These are phyloP conservation scores for Serranus cabrilla DNA, from an alignment of 2,797 vertebrate species.

Conservation along the genomic window DNA sequence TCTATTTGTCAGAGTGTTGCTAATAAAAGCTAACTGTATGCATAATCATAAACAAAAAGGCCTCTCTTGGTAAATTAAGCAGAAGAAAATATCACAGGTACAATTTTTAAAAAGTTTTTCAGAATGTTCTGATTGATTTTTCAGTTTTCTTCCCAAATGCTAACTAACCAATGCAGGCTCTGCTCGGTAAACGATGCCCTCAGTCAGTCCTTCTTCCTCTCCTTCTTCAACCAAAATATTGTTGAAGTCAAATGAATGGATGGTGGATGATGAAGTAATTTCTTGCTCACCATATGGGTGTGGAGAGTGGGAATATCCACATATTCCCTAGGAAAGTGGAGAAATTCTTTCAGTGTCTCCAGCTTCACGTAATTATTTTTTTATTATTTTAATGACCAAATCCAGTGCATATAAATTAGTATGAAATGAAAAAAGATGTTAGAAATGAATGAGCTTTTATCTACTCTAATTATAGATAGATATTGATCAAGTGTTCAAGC, in stretches of 20 bases:
- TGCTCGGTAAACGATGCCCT: constrained; percentile 92
- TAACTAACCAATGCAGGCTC: constrained; percentile 94
- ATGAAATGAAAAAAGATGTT: constrained; percentile 65
- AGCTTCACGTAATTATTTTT: constrained; percentile 45
- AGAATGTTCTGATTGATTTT: constrained; percentile 44
- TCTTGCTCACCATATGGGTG: constrained; percentile 94
- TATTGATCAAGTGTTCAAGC: constrained; percentile 16
- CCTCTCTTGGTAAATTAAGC: constrained; percentile 12
- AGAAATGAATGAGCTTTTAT: constrained; percentile 19
- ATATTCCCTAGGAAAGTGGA: constrained; percentile 81
- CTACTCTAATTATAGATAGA: constrained; percentile 3
- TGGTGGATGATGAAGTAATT: constrained; percentile 90
- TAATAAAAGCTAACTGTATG: neutral
- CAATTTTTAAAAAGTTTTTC: constrained; percentile 19
- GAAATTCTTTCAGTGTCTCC: constrained; percentile 81
- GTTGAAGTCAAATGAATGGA: constrained; percentile 90
- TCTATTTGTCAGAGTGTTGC: constrained; percentile 3
- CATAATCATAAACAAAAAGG: constrained; percentile 26
- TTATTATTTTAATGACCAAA: constrained; percentile 32
- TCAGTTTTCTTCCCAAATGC: constrained; percentile 47
- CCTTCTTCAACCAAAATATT: constrained; percentile 89
- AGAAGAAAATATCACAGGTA: constrained; percentile 27
- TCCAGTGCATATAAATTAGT: constrained; percentile 64
- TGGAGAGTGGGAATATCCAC: constrained; percentile 87
- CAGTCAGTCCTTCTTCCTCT: constrained; percentile 89